Conservation (phyloP, 2,113 vertebrate species). For the Apodemus speciosus region DNA sequence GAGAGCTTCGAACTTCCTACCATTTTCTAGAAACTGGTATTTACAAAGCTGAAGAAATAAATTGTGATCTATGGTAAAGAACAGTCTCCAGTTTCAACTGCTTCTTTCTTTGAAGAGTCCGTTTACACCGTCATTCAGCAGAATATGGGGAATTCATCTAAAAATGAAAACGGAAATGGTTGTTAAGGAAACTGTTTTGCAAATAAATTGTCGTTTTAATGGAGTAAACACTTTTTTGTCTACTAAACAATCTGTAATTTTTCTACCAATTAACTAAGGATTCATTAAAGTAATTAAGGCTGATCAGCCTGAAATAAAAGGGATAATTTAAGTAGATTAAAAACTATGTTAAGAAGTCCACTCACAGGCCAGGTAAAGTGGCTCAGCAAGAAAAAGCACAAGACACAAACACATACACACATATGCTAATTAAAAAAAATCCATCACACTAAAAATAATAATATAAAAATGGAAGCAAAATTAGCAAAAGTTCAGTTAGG, state of each 20-base stretch:
- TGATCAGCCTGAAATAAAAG: conserved; percentile 27
- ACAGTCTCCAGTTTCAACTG: conserved; percentile 45
- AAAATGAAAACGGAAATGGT: conserved; percentile 78
- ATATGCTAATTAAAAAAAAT: not conserved
- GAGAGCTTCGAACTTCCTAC: conserved; percentile 28
- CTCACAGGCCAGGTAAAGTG: not conserved
- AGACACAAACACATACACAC: not conserved
- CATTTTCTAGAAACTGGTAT: conserved; percentile 67
- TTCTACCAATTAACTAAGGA: not conserved
- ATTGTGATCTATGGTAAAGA: conserved; percentile 27
- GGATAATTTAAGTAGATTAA: not conserved
- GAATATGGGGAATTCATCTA: conserved; percentile 89
- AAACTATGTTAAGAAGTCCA: not conserved
- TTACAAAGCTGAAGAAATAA: conserved; percentile 62
- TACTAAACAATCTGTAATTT: conserved; percentile 23
- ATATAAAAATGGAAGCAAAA: not conserved
- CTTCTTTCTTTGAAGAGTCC: conserved; percentile 53
- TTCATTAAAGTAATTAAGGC: conserved; percentile 12
- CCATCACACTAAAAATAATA: not conserved
- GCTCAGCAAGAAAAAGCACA: not conserved
- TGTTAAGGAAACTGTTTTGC: conserved; percentile 49
- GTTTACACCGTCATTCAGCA: conserved; percentile 79
- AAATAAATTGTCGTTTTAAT: conserved; percentile 39
- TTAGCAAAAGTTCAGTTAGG: not conserved
- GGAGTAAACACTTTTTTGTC: not conserved